Evolutionary conservation across 2,113 vertebrate genomes (phyloP), one percentile per base, ranked within the genome.

Genomic region (Bothrops jararaca): DNA sequence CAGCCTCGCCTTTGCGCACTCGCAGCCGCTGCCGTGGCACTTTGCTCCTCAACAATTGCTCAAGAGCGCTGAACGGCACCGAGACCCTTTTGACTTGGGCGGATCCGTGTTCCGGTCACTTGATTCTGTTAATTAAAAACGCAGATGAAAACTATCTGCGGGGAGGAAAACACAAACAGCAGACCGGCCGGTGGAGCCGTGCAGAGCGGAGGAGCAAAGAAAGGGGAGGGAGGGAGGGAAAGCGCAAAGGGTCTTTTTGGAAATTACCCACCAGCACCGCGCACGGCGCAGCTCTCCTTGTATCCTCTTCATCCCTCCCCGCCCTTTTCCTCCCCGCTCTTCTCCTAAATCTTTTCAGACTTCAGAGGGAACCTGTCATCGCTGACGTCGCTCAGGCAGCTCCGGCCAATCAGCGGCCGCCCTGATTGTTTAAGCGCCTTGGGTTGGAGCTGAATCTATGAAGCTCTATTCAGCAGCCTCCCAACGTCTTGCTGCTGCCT

Each of bases 381-480:
- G 95, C 98, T 98, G 98, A 99, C 98, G 98, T 98, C 97, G 98
- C 98, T 96, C 96, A 98, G 96, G n/a, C 85, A 87, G 96, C 95
- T 93, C 95, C 96, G 97, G 98, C 98, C 98, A 99, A 99, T 99
- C 97, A 98, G 97, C 97, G 92, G 90, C 95, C 96, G 92, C 94
- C 97, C 97, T 97, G 97, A 99, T 99, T 99, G 98, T 99, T 98
- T 97, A 96, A 96, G 98, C 98, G 98, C 98, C 95, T 97, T 97
- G 98, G 98, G 98, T 97, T 97, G 97, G 96, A 97, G 97, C 97
- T 97, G 96, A 96, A 97, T 98, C 98, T 98, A 97, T 96, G 98
- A 98, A 98, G 98, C 98, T 98, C 98, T 98, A 98, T 98, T 98
- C 98, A 98, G 98, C 97, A 92, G 91, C 93, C 98, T 98, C 98